phyloP scores from a whole-genome alignment of 2,888 invertebrate species.

The Drosophila flavopinicola region DNA sequence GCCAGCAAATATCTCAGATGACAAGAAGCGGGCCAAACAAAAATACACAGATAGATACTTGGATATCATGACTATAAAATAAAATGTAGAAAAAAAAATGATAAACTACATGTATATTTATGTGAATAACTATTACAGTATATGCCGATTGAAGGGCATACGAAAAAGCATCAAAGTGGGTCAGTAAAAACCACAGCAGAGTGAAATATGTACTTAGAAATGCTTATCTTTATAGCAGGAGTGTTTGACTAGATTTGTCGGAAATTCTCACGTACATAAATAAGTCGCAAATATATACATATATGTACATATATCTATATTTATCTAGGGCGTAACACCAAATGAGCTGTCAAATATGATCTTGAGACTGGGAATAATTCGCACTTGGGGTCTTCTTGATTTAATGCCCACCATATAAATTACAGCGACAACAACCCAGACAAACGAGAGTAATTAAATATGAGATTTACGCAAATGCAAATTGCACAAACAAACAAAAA shows the following conservation, averaged over 20 bases:
- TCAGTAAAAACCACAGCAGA: constrained; percentile 1
- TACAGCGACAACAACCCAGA: constrained; percentile 15
- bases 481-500: neutral
- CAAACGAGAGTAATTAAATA: constrained; percentile 35
- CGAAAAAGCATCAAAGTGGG: constrained; percentile 1
- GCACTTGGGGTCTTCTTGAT: constrained; percentile 3
- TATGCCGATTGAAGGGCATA: constrained; percentile 16
- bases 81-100: constrained; percentile 1
- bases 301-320: constrained; percentile 1
- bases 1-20: constrained; percentile 46
- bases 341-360: constrained; percentile 12
- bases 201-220: neutral
- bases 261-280: constrained; percentile 1
- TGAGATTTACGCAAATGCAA: constrained; percentile 29
- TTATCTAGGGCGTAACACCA: constrained; percentile 1
- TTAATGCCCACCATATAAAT: constrained; percentile 2
- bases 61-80: neutral
- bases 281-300: neutral
- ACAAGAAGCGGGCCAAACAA: constrained; percentile 35
- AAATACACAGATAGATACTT: constrained; percentile 1
- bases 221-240: constrained; percentile 32
- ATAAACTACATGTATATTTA: constrained; percentile 1
- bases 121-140: constrained; percentile 2
- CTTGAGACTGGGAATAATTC: constrained; percentile 14
- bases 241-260: neutral